Conservation (phyloP, 2,888 invertebrate genomes). For the Lasioglossum vierecki region DNA sequence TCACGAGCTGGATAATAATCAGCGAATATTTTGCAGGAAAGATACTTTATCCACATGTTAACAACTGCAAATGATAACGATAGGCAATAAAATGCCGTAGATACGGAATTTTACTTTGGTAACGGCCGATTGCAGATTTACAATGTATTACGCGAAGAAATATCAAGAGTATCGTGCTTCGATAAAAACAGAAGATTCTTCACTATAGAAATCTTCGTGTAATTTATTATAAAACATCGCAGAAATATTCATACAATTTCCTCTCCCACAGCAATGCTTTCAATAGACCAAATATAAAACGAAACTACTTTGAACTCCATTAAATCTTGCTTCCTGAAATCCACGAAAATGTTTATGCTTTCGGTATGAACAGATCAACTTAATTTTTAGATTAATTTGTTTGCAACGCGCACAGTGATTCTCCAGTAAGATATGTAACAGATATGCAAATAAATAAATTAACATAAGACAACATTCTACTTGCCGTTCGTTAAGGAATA, state of each 20-base stretch:
- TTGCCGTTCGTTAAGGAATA: not conserved
- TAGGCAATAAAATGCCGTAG: slow-evolving; percentile 56
- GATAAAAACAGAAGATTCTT: slow-evolving; percentile 26
- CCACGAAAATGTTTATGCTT: not conserved
- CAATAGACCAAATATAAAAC: not conserved
- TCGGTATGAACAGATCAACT: not conserved
- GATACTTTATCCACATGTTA: slow-evolving; percentile 46
- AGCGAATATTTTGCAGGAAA: slow-evolving; percentile 39
- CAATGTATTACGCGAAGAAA: not conserved
- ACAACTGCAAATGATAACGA: slow-evolving; percentile 63
- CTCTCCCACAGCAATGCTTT: not conserved
- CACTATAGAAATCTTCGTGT: not conserved
- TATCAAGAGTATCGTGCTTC: not conserved
- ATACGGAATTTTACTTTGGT: slow-evolving; percentile 38
- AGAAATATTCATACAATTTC: not conserved
- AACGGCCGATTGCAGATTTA: slow-evolving; percentile 31
- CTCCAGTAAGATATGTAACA: too few relatives aligned
- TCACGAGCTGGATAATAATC: slow-evolving; percentile 40
- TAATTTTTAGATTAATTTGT: too few relatives aligned
- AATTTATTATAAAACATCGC: not conserved
- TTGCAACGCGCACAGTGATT: too few relatives aligned
- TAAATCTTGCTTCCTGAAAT: not conserved
- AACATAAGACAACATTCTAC: not conserved
- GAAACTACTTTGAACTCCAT: not conserved
- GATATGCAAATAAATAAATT: too few relatives aligned